phyloP scores from a whole-genome alignment of 1,140 invertebrate species.

The Platorchestia sp. region DNA sequence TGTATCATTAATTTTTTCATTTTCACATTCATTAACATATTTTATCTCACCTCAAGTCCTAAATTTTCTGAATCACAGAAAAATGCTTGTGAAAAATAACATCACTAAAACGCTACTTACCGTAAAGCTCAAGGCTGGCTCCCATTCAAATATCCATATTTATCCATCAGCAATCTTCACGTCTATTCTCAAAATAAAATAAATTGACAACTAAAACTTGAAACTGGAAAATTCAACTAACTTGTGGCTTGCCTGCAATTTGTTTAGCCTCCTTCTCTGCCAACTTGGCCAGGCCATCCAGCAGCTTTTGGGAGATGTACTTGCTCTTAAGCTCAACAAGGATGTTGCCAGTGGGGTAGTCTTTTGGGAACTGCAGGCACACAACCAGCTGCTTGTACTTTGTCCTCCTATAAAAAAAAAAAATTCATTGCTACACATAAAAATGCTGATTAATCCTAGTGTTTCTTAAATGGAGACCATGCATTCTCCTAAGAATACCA shows the following conservation, averaged over 20 bases:
- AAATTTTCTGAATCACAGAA: too few relatives aligned
- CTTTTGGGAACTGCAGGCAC: constrained; percentile 78
- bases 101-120: too few relatives aligned
- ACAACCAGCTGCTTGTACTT: constrained; percentile 77
- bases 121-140: too few relatives aligned
- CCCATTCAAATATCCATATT: too few relatives aligned
- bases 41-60: too few relatives aligned
- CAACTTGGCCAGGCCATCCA: constrained; percentile 77
- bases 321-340: constrained; percentile 83
- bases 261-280: constrained; percentile 79
- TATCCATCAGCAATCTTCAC: constrained; percentile 63
- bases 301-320: constrained; percentile 77
- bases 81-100: too few relatives aligned
- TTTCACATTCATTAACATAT: too few relatives aligned
- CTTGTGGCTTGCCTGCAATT: constrained; percentile 74
- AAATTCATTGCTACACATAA: too few relatives aligned
- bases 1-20: too few relatives aligned
- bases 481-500: too few relatives aligned
- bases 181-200: not conserved
- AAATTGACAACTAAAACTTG: not conserved
- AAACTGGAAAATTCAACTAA: not conserved
- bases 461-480: not conserved
- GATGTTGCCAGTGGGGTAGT: constrained; percentile 76
- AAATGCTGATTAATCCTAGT: not conserved
- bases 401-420: constrained; percentile 71